phyloP scores from a whole-genome alignment of 2,113 vertebrate genomes.

The Chloropsis hardwickii region DNA sequence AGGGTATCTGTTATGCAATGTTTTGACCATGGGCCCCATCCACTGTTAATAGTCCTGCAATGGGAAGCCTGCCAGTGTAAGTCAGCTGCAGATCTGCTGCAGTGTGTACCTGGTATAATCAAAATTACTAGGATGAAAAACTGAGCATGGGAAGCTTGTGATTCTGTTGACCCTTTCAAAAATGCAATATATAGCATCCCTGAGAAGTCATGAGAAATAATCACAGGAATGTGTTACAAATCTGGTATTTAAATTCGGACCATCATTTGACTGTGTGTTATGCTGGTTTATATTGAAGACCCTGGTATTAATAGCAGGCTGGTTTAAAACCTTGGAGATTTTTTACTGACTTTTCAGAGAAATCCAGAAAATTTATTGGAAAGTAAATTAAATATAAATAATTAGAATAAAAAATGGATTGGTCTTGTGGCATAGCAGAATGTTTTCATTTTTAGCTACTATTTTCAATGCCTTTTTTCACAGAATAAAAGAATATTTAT shows the following conservation, averaged over 20 bases:
- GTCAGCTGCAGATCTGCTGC: not conserved
- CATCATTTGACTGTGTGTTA: not conserved
- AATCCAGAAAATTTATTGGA: not conserved
- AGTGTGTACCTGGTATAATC: not conserved
- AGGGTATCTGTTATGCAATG: not conserved
- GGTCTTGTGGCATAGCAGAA: not conserved
- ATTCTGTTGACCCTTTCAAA: conserved; percentile 26
- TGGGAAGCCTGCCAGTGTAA: not conserved
- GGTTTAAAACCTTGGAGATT: not conserved
- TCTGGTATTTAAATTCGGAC: conserved; percentile 28
- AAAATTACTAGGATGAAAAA: not conserved
- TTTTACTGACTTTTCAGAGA: not conserved
- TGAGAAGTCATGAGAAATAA: not conserved
- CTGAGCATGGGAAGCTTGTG: not conserved
- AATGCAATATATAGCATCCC: not conserved
- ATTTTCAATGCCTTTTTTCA: not conserved
- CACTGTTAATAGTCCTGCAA: not conserved
- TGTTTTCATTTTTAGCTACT: not conserved
- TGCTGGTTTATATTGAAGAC: not conserved
- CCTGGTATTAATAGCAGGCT: not conserved
- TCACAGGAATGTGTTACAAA: conserved; percentile 57
- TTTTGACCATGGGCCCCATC: not conserved
- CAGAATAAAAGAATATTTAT: not conserved
- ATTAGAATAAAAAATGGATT: not conserved
- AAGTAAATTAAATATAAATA: not conserved